Evolutionary conservation across 2,113 vertebrate genomes (phyloP), one percentile per base, ranked within the genome.

Genomic region (Chaenogobius annularis): DNA sequence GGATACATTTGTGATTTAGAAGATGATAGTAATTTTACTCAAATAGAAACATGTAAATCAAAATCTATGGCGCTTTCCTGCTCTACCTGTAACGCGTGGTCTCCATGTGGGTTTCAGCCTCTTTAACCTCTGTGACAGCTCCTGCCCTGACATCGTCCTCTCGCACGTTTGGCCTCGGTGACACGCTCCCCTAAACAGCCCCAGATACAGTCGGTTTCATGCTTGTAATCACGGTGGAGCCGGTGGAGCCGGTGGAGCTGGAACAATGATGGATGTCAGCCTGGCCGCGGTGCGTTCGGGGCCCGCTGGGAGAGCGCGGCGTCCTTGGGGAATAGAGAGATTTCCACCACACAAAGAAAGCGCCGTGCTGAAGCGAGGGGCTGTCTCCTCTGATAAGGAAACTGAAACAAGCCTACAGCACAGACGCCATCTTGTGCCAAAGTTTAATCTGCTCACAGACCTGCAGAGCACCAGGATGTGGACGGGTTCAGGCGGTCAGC

Each of bases 181-280:
- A 40, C 37, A 9, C 37, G 1, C 37, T 40, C 66, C 55, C 22
- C 7, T 75, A 68, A 40, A 6, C 63, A 56, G 56, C 55, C 26
- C 31, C 14, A 63, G 17, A 63, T 63, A 19, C 26, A 37, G 35
- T 43, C 61, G 19, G 5, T 20, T 55, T 5, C 54, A 59, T 31
- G 56, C 43, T 9, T 80, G 71, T 66, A 71, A 37, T 31, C 44
- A 46, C 5, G 13, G 35, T 31, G 43, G 11, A 31, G 26, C 26
- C 26, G 26, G 2, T 31, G 5, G 72, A 75, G 70, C 67, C 26
- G 55, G 68, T 40, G 68, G 75, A 77, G 69, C 72, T 23, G 58
- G 79, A 88, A 85, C 71, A 84, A 85, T 78, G 86, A 86, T 82
- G 86, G 82, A 88, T 84, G 83, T 85, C 69, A 75, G 87, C 79